phyloP scores from a whole-genome alignment of 35 echinoderm and acorn worm species.

The Heliocidaris erythrogramma region DNA sequence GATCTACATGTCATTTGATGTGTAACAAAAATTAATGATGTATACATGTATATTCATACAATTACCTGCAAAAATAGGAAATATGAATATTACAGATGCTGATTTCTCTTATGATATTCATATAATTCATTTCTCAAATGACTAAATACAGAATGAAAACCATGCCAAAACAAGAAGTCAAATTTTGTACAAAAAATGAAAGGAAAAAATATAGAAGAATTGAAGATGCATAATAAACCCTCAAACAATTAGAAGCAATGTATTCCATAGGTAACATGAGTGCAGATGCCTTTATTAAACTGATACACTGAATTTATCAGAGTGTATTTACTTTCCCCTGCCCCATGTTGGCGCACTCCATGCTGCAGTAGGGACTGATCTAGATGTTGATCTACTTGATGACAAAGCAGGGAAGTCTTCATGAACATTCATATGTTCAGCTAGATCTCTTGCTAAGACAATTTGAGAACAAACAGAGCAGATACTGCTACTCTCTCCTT shows the following conservation, averaged over 20 bases:
- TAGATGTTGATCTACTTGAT: background rate
- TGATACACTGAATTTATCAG: background rate
- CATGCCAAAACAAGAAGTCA: background rate
- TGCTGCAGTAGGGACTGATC: background rate
- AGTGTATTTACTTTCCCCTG: conserved; percentile 28
- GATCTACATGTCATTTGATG: no score
- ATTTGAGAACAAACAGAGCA: conserved; percentile 72
- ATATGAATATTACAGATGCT: no score
- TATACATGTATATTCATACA: no score
- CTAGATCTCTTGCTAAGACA: conserved; percentile 50
- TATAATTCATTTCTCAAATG: no score
- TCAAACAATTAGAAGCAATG: background rate
- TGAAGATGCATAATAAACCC: background rate
- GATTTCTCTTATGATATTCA: no score
- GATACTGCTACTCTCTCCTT: conserved; percentile 32
- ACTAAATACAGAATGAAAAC: background rate
- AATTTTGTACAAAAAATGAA: background rate
- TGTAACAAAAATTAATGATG: no score
- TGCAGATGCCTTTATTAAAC: background rate
- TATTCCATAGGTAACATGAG: background rate
- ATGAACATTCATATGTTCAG: conserved; percentile 71
- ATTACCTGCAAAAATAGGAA: no score
- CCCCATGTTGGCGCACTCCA: conserved; percentile 26
- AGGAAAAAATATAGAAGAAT: background rate
- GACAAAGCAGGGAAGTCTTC: conserved; percentile 80